phyloP scores from a whole-genome alignment of 1,140 invertebrate genomes.

The Drosophila oshimai region DNA sequence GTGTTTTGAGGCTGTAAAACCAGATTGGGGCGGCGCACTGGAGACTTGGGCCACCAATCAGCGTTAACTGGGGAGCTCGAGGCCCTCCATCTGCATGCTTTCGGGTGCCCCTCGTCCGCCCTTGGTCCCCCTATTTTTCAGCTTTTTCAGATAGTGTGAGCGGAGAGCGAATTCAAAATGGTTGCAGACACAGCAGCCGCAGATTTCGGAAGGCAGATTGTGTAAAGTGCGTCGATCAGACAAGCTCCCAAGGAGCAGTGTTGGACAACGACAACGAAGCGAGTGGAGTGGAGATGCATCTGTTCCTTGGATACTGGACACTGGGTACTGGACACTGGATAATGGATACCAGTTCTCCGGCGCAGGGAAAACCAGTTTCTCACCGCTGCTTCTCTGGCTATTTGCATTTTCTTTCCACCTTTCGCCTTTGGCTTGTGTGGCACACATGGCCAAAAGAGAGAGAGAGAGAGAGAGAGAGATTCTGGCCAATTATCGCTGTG shows the following conservation, averaged over 20 bases:
- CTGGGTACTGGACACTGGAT: too few species aligned
- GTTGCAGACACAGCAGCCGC: slow-evolving; percentile 35
- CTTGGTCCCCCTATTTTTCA: slow-evolving; percentile 1
- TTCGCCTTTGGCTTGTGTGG: slow-evolving; percentile 27
- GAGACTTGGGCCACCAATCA: slow-evolving; percentile 63
- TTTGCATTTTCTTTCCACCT: slow-evolving; percentile 50
- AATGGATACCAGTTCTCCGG: slow-evolving; percentile 11
- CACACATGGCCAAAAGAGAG: neutral
- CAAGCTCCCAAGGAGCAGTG: slow-evolving; percentile 29
- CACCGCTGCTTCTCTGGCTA: slow-evolving; percentile 18
- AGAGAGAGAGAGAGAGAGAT: neutral
- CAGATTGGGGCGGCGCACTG: slow-evolving; percentile 75
- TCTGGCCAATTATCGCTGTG: slow-evolving; percentile 38
- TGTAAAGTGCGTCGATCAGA: slow-evolving; percentile 65
- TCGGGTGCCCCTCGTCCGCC: slow-evolving; percentile 1
- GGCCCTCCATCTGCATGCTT: slow-evolving; percentile 13
- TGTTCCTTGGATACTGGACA: slow-evolving; percentile 21
- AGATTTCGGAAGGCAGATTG: slow-evolving; percentile 41
- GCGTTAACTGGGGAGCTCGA: slow-evolving; percentile 38
- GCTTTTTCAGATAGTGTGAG: slow-evolving; percentile 28
- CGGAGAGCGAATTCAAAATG: slow-evolving; percentile 55
- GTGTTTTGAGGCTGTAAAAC: slow-evolving; percentile 52
- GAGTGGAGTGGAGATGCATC: slow-evolving; percentile 11
- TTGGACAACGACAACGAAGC: slow-evolving; percentile 9
- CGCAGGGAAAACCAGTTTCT: slow-evolving; percentile 37